phyloP scores from a whole-genome alignment of 1,140 invertebrate genomes.

The Andrena cerasifolii region DNA sequence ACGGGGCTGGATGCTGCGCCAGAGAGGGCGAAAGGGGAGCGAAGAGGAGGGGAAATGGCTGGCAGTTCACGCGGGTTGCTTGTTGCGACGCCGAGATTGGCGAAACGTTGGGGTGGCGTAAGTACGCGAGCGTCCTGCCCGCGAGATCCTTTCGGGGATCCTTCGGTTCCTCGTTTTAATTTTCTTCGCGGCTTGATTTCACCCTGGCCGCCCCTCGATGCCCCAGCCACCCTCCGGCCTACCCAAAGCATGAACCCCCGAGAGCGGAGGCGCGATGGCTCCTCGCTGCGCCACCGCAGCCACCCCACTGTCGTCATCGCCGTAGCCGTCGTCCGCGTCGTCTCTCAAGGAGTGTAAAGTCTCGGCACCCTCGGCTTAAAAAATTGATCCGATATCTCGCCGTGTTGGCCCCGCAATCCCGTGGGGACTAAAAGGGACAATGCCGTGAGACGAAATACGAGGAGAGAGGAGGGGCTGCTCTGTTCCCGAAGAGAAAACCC shows the following conservation, averaged over 20 bases:
- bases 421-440: conserved; percentile 79
- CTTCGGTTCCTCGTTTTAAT: conserved; percentile 77
- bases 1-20: conserved; percentile 11
- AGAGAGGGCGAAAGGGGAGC: conserved; percentile 19
- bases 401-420: conserved; percentile 80
- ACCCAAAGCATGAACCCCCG: conserved; percentile 49
- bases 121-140: conserved; percentile 57
- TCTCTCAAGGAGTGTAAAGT: conserved; percentile 81
- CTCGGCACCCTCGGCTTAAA: conserved; percentile 81
- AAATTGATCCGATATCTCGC: conserved; percentile 80
- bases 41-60: conserved; percentile 30
- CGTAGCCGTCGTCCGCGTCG: conserved; percentile 53
- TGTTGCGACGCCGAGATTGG: conserved; percentile 45
- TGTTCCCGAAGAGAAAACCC: conserved; percentile 36
- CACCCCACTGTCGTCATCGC: conserved; percentile 51
- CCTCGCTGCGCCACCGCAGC: conserved; percentile 38
- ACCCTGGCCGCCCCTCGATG: conserved; percentile 54
- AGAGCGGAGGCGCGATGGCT: conserved; percentile 38
- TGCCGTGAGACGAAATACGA: conserved; percentile 70
- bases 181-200: conserved; percentile 78
- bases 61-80: conserved; percentile 8
- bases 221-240: background rate
- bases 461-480: conserved; percentile 7
- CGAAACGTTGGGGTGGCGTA: conserved; percentile 20
- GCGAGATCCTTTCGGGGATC: conserved; percentile 62